Evolutionary conservation across 2,888 invertebrate species (phyloP).

Genomic region (Polyploca ridens): DNA sequence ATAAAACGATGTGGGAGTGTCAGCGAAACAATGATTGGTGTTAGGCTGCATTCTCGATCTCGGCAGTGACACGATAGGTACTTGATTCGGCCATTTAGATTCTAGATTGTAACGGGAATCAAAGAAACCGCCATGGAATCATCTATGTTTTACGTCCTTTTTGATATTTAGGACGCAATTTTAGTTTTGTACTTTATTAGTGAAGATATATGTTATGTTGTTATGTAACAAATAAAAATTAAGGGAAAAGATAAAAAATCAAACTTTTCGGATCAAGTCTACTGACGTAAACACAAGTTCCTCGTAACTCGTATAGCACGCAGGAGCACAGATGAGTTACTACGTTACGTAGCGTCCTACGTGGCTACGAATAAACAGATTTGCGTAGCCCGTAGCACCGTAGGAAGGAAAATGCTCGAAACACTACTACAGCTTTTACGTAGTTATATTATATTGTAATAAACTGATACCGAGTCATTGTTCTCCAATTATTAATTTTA

Average conservation of each 20-base stretch:
- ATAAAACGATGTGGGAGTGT: constrained; percentile 25
- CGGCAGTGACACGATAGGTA: constrained; percentile 23
- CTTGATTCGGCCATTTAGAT: constrained; percentile 2
- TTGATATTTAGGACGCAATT: no score
- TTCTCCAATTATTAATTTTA: not conserved
- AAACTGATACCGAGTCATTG: not conserved
- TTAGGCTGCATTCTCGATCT: constrained; percentile 24
- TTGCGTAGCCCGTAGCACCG: constrained; percentile 3
- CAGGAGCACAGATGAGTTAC: not conserved
- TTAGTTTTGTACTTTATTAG: not conserved
- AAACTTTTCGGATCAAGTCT: not conserved
- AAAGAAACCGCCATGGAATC: not conserved
- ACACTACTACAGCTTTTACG: not conserved
- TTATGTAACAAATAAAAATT: not conserved
- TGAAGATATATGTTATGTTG: not conserved
- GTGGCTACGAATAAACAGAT: not conserved
- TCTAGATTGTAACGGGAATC: not conserved
- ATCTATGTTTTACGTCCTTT: no score
- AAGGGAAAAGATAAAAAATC: not conserved
- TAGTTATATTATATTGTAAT: not conserved
- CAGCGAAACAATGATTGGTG: constrained; percentile 31
- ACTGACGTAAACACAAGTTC: not conserved
- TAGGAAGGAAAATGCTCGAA: not conserved
- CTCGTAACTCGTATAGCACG: not conserved
- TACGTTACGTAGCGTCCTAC: constrained; percentile 1